Evolutionary conservation across 1,140 invertebrate genomes (phyloP).

Genomic region (Ceratosolen fusciceps): DNA sequence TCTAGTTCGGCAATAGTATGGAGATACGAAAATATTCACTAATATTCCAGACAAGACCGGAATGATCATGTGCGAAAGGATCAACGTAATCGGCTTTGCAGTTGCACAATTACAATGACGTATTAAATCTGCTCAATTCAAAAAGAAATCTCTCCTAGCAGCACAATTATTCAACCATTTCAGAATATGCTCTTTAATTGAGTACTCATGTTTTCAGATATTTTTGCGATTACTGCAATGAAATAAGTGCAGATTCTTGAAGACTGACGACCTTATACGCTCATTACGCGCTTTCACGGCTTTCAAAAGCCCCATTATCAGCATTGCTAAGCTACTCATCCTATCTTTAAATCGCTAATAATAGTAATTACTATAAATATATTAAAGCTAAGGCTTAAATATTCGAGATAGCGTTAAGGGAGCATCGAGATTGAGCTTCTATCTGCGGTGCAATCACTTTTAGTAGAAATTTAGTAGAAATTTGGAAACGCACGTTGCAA

Average conservation of each 20-base stretch:
- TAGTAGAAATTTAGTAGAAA: too few relatives aligned
- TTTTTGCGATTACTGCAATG: conserved; percentile 2
- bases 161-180: not conserved
- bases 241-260: not conserved
- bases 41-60: too few relatives aligned
- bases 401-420: not conserved
- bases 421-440: too few relatives aligned
- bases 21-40: too few relatives aligned
- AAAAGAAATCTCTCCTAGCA: not conserved
- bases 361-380: not conserved
- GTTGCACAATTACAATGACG: too few relatives aligned
- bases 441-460: too few relatives aligned
- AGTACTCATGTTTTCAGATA: not conserved
- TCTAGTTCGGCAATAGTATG: too few relatives aligned
- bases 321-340: not conserved
- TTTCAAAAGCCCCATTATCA: not conserved
- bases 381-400: not conserved
- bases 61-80: too few relatives aligned
- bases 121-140: not conserved
- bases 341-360: not conserved
- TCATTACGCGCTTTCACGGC: not conserved
- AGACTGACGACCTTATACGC: not conserved
- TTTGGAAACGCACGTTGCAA: too few relatives aligned
- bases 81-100: too few relatives aligned
- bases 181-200: conserved; percentile 10